These are phyloP conservation scores for Ctenochaetus hawaiiensis DNA, from an alignment of 2,797 vertebrate species.

Conservation along the genomic window DNA sequence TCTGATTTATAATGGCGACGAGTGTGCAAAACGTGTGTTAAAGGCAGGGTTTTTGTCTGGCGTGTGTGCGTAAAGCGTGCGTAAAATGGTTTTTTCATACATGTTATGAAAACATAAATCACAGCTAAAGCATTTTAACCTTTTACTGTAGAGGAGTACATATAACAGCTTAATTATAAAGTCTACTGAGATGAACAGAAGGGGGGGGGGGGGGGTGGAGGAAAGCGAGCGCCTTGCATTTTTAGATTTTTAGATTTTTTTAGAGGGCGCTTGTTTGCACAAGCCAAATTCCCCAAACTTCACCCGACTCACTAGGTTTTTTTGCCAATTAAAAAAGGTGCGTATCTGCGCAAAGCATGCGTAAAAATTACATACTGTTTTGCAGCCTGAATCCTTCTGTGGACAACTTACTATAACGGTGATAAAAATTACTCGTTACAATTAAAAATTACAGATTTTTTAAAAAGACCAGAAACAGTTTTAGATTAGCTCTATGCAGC, in stretches of 20 bases:
- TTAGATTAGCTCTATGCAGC: not conserved
- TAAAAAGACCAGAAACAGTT: not conserved
- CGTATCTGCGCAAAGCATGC: not conserved
- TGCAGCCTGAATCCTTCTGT: not conserved
- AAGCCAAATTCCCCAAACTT: too few species aligned
- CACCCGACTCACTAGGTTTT: not conserved
- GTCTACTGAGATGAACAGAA: not conserved
- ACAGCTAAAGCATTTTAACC: conserved; percentile 8
- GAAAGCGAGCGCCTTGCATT: conserved; percentile 19
- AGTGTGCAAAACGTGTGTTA: not conserved
- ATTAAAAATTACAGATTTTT: not conserved
- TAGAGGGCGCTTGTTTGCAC: not conserved
- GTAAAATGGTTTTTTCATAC: conserved; percentile 11
- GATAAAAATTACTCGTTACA: not conserved
- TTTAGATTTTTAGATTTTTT: not conserved
- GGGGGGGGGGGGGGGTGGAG: too few species aligned
- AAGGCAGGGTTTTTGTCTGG: not conserved
- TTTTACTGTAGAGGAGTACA: not conserved
- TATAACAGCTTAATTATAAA: conserved; percentile 9
- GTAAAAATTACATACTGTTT: not conserved
- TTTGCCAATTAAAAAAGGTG: conserved; percentile 26
- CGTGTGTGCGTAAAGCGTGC: conserved; percentile 24
- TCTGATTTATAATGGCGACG: not conserved
- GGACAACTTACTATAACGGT: not conserved
- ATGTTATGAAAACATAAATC: conserved; percentile 9